Evolutionary conservation across 2,888 invertebrate genomes (phyloP), one percentile per base, ranked within the genome.

Genomic region (Zeuzera pyrina): DNA sequence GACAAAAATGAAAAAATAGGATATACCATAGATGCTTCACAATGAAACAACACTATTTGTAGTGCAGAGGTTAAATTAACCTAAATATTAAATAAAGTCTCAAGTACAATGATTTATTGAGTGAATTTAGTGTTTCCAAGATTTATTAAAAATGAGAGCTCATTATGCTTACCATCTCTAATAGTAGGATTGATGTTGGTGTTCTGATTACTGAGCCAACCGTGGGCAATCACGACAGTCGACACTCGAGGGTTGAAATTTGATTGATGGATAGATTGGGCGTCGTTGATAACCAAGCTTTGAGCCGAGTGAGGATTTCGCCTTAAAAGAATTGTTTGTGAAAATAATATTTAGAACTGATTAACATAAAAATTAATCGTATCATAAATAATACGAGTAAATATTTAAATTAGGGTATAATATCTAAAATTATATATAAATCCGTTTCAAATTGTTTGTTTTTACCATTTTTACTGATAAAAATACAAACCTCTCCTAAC

Each of bases 181-280:
- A 63, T 41, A 12, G 30, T 26, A 1, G 47, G 35, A 26, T 57
- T 59, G 7, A 50, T 31, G 2, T 48, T 45, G 7, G 46, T 43
- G 13, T 54, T 41, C 15, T 45, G 43, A 25, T 52, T 51, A 35
- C 57, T 44, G 28, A 63, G 47, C 68, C 67, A 69, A 2, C 71
- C 70, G 36, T 69, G 69, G 3, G 39, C 59, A 2, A 69, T 28
- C 1, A 71, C 52, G 0, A 63, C 46, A 1, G 61, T 64, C 3
- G 53, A 52, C 1, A 40, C 33, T 2, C 36, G 40, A 1, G 58
- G 37, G 34, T 61, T 60, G 38, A 67, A 76, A 35, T 69, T 57
- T 0, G 74, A 74, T 19, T 48, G 45, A 2, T 24, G 43, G 28
- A 72, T 42, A 2, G 71, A 66, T 21, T 46, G 45, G 1, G 42